A percentile compares a stretch with the other conserved stretches of the same genome.
Conservation (phyloP, 1,140 invertebrate genomes). For the Drosophila quadrilineata region DNA sequence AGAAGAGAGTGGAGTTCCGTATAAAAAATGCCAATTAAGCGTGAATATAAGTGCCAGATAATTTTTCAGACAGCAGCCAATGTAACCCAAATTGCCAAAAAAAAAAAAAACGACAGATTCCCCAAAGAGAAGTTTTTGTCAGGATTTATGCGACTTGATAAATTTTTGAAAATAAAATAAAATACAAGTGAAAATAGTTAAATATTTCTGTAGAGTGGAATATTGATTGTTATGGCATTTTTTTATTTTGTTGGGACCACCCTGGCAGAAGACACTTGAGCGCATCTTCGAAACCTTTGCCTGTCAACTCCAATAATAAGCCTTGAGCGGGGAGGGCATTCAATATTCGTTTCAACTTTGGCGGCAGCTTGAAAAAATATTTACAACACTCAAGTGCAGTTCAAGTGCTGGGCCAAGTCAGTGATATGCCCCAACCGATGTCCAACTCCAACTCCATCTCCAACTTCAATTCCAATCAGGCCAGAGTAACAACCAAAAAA, state of each 20-base stretch:
- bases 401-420: slow-evolving; percentile 74
- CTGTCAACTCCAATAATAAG: slow-evolving; percentile 65
- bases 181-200: neutral
- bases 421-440: slow-evolving; percentile 52
- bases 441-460: slow-evolving; percentile 24
- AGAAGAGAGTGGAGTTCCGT: slow-evolving; percentile 55
- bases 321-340: slow-evolving; percentile 57
- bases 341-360: slow-evolving; percentile 62
- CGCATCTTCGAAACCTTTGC: slow-evolving; percentile 25
- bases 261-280: slow-evolving; percentile 39
- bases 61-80: slow-evolving; percentile 78
- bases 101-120: slow-evolving; percentile 11
- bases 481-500: slow-evolving; percentile 25
- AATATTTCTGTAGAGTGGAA: neutral
- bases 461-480: slow-evolving; percentile 23
- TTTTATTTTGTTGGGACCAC: slow-evolving; percentile 50
- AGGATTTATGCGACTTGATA: slow-evolving; percentile 29
- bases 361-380: slow-evolving; percentile 73
- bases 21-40: slow-evolving; percentile 81
- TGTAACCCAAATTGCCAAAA: slow-evolving; percentile 77
- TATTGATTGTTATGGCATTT: too few species aligned
- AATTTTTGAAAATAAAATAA: neutral
- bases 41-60: slow-evolving; percentile 81
- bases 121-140: slow-evolving; percentile 53
- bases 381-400: slow-evolving; percentile 75